Conservation (phyloP, 2,113 vertebrate species). For the Grammomys surdaster region DNA sequence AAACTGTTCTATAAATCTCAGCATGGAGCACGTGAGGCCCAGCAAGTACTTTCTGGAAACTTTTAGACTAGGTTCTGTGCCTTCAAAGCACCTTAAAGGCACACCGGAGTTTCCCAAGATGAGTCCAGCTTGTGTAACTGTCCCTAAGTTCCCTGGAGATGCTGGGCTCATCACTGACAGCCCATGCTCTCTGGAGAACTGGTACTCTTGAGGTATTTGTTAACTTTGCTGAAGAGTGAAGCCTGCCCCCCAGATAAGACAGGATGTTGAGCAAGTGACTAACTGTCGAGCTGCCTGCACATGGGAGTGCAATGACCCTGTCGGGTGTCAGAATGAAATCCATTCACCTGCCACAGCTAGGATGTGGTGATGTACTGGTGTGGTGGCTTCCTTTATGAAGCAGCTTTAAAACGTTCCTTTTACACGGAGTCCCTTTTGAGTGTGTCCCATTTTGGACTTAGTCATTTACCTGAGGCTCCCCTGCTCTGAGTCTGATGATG, state of each 20-base stretch:
- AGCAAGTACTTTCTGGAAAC: neutral
- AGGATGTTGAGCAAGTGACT: neutral
- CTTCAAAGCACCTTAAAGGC: neutral
- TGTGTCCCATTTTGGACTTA: slow-evolving; percentile 60
- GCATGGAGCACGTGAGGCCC: neutral
- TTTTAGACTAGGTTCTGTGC: neutral
- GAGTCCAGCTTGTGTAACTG: neutral
- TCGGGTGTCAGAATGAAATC: slow-evolving; percentile 56
- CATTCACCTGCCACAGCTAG: slow-evolving; percentile 21
- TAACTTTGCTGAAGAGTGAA: neutral
- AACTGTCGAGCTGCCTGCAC: neutral
- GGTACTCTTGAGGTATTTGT: neutral
- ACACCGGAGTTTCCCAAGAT: fast-evolving
- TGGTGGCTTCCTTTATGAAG: slow-evolving; percentile 57
- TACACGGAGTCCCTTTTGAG: neutral
- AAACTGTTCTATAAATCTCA: neutral
- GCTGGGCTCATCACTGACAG: neutral
- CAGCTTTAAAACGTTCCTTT: slow-evolving; percentile 28
- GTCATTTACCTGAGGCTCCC: slow-evolving; percentile 60
- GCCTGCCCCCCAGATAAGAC: neutral
- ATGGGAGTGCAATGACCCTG: neutral
- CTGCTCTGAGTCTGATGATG: slow-evolving; percentile 28
- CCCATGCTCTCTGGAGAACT: neutral
- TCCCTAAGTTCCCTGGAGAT: neutral
- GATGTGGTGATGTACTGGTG: neutral